phyloP scores from a whole-genome alignment of 1,140 invertebrate species.

The Penaeus chinensis region DNA sequence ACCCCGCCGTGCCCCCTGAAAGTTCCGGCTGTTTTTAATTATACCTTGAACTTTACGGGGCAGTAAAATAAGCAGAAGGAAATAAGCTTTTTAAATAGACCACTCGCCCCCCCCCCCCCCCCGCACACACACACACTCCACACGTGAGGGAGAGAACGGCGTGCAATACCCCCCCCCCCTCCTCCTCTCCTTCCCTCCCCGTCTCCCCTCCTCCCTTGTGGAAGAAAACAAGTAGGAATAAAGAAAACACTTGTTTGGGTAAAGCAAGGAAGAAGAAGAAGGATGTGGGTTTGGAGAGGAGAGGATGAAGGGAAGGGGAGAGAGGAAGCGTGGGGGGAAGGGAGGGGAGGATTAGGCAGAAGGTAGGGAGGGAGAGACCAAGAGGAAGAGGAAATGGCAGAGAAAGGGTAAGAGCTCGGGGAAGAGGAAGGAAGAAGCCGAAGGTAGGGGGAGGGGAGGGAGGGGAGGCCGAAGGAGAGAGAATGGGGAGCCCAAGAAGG shows the following conservation, averaged over 20 bases:
- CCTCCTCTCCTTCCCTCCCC: not conserved
- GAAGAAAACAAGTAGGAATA: conserved; percentile 14
- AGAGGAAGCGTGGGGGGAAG: not conserved
- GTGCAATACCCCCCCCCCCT: no score
- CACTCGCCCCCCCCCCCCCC: no score
- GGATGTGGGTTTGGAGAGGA: not conserved
- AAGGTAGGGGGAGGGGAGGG: not conserved
- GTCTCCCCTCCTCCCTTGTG: not conserved
- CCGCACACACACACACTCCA: no score
- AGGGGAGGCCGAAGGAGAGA: not conserved
- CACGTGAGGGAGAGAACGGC: no score
- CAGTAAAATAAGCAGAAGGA: no score
- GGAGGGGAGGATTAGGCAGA: not conserved
- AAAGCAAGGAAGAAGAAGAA: not conserved
- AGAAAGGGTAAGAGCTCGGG: not conserved
- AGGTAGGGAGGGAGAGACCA: conserved; percentile 1
- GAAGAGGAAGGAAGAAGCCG: not conserved
- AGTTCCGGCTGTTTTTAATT: no score
- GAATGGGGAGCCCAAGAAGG: not conserved
- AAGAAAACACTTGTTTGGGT: not conserved
- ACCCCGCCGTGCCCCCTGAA: no score
- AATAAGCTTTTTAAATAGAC: no score
- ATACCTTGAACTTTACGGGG: no score
- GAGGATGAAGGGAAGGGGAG: not conserved
- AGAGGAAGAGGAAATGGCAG: not conserved